Evolutionary conservation across 2,113 vertebrate genomes (phyloP).

Genomic region (Okapia johnstoni): DNA sequence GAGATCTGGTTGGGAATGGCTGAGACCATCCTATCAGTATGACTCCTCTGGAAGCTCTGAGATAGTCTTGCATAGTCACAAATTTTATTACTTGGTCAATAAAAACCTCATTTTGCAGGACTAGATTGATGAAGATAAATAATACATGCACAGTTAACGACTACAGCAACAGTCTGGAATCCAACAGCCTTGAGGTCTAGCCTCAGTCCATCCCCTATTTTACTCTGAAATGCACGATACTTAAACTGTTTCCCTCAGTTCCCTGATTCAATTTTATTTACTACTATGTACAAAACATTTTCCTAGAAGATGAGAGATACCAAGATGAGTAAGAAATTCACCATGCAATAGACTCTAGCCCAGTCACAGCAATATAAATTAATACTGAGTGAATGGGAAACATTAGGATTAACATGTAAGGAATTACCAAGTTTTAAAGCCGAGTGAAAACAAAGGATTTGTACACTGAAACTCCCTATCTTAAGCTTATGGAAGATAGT

Average conservation of each 20-base stretch:
- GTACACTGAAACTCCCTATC: background rate
- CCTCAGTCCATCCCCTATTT: background rate
- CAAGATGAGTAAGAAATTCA: background rate
- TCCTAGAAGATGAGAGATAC: background rate
- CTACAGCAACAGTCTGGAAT: background rate
- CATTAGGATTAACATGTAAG: background rate
- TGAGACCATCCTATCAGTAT: background rate
- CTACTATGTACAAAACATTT: background rate
- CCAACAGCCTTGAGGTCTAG: background rate
- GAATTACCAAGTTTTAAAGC: background rate
- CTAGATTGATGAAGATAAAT: conserved; percentile 10
- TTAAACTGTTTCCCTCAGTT: background rate
- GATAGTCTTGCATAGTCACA: background rate
- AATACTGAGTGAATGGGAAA: background rate
- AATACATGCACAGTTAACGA: conserved; percentile 16
- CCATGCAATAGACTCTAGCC: background rate
- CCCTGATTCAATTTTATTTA: background rate
- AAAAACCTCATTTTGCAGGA: conserved; percentile 38
- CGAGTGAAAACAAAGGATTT: background rate
- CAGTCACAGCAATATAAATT: background rate
- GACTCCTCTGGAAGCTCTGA: conserved; percentile 39
- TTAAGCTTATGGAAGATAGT: background rate
- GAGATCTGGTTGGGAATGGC: background rate
- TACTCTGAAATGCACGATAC: background rate
- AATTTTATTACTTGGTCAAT: conserved; percentile 40